Percentiles rank a stretch among this genome's conserved stretches.
phyloP scores from a whole-genome alignment of 2,113 vertebrate genomes.

The Rhadina sibilatrix region DNA sequence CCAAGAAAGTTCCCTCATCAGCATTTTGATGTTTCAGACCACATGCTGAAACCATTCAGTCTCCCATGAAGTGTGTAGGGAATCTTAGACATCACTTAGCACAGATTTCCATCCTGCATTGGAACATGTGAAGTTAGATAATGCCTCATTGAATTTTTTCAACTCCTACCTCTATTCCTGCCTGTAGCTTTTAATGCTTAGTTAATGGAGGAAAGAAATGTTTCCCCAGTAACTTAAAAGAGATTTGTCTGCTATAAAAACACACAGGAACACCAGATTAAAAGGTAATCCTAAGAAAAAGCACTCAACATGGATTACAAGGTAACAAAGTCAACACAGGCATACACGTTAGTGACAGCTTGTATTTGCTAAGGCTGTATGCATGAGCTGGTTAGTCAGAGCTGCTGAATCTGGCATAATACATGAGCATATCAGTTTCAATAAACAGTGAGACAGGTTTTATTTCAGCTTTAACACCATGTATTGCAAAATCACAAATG shows the following conservation, averaged over 20 bases:
- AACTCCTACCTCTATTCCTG: neutral
- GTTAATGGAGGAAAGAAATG: constrained; percentile 39
- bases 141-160: constrained; percentile 5
- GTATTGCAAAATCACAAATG: constrained; percentile 21
- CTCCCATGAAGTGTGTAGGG: neutral
- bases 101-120: neutral
- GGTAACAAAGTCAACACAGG: constrained; percentile 60
- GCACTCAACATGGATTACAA: constrained; percentile 35
- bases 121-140: neutral
- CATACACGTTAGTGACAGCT: neutral
- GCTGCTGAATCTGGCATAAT: neutral
- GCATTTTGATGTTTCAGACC: neutral
- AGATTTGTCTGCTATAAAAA: constrained; percentile 41
- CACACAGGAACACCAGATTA: constrained; percentile 20
- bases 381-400: neutral
- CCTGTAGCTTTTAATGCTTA: constrained; percentile 5
- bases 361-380: constrained; percentile 14
- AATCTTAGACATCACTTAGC: neutral
- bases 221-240: constrained; percentile 51
- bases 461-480: constrained; percentile 24
- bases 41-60: neutral
- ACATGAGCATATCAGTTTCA: constrained; percentile 9
- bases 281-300: constrained; percentile 50
- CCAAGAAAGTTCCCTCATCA: neutral
- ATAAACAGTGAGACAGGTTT: neutral